These are phyloP conservation scores for Colaptes auratus DNA, from an alignment of 2,113 vertebrate genomes.

Conservation along the genomic window DNA sequence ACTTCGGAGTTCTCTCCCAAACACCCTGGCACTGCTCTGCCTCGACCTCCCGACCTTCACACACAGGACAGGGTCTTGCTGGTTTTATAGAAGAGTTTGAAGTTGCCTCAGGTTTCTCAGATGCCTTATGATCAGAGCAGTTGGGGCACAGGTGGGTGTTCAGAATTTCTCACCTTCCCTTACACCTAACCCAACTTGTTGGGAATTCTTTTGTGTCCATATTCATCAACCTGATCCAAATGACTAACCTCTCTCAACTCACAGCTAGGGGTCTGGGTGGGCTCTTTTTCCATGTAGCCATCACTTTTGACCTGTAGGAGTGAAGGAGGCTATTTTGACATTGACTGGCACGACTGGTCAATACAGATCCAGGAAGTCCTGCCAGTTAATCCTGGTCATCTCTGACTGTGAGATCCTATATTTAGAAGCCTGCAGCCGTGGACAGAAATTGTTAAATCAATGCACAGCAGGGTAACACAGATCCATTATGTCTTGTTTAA, in stretches of 20 bases:
- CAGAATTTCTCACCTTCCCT: not conserved
- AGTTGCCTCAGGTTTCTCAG: not conserved
- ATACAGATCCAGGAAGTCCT: not conserved
- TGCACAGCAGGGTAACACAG: slow-evolving; percentile 12
- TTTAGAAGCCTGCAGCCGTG: not conserved
- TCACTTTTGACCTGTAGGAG: not conserved
- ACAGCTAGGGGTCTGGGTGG: not conserved
- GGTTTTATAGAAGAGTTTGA: not conserved
- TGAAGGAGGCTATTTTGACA: not conserved
- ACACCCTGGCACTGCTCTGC: not conserved
- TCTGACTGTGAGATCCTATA: slow-evolving; percentile 1
- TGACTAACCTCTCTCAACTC: rapidly evolving
- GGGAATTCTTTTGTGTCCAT: not conserved
- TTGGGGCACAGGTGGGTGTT: not conserved
- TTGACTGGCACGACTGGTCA: not conserved
- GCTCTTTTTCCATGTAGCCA: not conserved
- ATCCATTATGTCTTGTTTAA: not conserved
- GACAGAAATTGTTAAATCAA: not conserved
- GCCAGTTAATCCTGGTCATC: slow-evolving; percentile 6
- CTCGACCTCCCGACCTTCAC: not conserved
- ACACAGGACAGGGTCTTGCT: not conserved
- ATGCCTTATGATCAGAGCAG: not conserved
- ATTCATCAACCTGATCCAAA: rapidly evolving
- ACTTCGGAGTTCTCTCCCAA: not conserved
- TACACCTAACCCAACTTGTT: not conserved